These are phyloP conservation scores for Laothoe populi DNA, from an alignment of 2,888 invertebrate genomes.

Conservation along the genomic window DNA sequence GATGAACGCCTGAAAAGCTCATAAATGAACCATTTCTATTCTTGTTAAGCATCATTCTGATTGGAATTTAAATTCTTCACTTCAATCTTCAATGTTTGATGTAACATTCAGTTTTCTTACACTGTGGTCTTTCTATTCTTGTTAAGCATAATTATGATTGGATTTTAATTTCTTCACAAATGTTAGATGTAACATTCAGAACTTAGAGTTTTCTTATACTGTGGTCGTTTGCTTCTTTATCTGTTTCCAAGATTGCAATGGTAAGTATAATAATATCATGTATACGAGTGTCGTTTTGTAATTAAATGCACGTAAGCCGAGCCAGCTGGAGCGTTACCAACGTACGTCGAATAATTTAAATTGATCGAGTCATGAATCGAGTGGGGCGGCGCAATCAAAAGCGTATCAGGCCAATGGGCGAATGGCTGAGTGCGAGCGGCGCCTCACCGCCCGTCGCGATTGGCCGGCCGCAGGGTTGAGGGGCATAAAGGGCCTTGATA, in stretches of 20 bases:
- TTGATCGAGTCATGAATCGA: constrained; percentile 80
- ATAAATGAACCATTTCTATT: constrained; percentile 32
- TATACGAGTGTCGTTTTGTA: constrained; percentile 45
- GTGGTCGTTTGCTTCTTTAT: neutral
- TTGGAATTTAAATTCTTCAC: constrained; percentile 14
- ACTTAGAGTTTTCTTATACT: neutral
- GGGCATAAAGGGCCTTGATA: constrained; percentile 78
- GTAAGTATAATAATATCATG: constrained; percentile 31
- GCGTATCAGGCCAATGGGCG: constrained; percentile 78
- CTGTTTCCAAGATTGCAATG: neutral
- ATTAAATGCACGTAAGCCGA: constrained; percentile 51
- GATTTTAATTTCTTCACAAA: constrained; percentile 8
- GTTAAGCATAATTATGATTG: constrained; percentile 22
- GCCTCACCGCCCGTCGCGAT: constrained; percentile 58
- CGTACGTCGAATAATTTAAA: constrained; percentile 74
- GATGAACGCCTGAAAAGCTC: constrained; percentile 36
- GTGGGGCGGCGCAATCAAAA: constrained; percentile 83
- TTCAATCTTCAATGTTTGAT: neutral
- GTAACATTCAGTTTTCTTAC: neutral
- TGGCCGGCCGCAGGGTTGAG: constrained; percentile 73
- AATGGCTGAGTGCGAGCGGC: constrained; percentile 41
- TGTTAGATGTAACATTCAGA: neutral
- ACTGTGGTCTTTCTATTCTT: neutral
- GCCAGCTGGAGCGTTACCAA: constrained; percentile 64
- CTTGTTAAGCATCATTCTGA: constrained; percentile 24